Percentiles rank a stretch among this genome's conserved stretches.
These are phyloP conservation scores for Bombus superbus DNA, from an alignment of 1,140 invertebrate genomes.

Conservation along the genomic window DNA sequence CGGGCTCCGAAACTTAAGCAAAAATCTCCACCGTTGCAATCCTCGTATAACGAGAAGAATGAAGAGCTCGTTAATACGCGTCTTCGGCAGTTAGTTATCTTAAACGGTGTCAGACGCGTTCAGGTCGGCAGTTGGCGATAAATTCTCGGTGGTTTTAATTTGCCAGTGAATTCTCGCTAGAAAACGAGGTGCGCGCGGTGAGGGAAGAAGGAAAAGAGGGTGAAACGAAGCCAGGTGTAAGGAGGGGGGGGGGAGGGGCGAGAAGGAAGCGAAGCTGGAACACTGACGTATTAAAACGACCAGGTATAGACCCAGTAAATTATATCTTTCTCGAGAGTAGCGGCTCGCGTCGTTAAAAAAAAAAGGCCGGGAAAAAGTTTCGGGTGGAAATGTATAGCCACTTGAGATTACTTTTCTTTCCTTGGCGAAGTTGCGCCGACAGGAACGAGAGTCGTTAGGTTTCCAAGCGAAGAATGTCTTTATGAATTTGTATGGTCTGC, in stretches of 20 bases:
- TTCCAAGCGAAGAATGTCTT: background rate
- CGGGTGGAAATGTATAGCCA: slow-evolving; percentile 61
- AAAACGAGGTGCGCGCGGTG: slow-evolving; percentile 3
- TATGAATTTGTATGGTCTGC: slow-evolving; percentile 9
- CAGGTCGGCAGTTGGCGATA: slow-evolving; percentile 60
- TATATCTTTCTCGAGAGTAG: slow-evolving; percentile 70
- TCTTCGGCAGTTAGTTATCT: slow-evolving; percentile 70
- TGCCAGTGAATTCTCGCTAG: slow-evolving; percentile 71
- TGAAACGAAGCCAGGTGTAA: background rate
- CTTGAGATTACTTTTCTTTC: slow-evolving; percentile 66
- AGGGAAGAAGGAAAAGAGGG: slow-evolving; percentile 14
- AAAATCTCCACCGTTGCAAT: slow-evolving; percentile 35
- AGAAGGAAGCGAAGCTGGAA: slow-evolving; percentile 11
- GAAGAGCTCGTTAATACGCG: slow-evolving; percentile 72
- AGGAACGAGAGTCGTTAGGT: slow-evolving; percentile 11
- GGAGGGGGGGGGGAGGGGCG: background rate
- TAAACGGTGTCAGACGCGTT: slow-evolving; percentile 64
- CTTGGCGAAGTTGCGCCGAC: slow-evolving; percentile 15
- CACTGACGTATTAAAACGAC: slow-evolving; percentile 72
- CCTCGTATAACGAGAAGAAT: slow-evolving; percentile 55
- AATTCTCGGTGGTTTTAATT: slow-evolving; percentile 76
- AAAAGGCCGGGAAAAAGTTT: slow-evolving; percentile 48
- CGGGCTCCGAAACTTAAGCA: background rate
- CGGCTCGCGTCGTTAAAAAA: slow-evolving; percentile 36
- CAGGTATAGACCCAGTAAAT: slow-evolving; percentile 74